Base-by-base conservation (phyloP, 2,888 invertebrate species). In the Oscheius onirici region DNA sequence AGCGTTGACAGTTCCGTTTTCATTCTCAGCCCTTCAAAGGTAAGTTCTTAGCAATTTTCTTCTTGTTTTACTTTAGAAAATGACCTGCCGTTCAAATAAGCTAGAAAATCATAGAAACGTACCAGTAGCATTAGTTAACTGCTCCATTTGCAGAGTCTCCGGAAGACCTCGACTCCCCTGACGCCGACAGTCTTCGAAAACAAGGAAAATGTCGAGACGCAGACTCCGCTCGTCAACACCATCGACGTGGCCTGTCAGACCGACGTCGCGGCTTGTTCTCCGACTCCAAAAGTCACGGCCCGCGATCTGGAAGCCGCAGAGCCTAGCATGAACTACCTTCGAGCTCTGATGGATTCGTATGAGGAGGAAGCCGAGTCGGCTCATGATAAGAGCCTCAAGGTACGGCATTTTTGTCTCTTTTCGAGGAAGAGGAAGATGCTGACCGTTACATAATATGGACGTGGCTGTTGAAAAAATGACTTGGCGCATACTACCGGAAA, bases 1-100 rank as follows among this genome's bases (percentile, higher is more conserved):
- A 63, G 63, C 46, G 49, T 49, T 17, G 63, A 63, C 28, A 63
- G 26, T n/a, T 26, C 49, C 15, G n/a, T 28, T 28, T 22, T 49
- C 34, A 28, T 13, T 46, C 6, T 49, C 17, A 63, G 63, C 17
- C 46, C 49, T 28, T 49, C 49, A 10, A 63, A 63, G 28, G 63
- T 63, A 6, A 34, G 61, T 24, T 49, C 15, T 43, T 60, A 20
- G 10, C 10, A 51, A 51, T 24, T 3, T 51, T 20, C 20, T 51
- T 15, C 10, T 20, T 20, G 8, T 20, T 20, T 17, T 20, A 13
- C 5, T 46, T 43, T 43, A 43, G 43, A 43, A 20, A 13, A 46
- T 8, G 20, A 46, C 46, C 15, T 13, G 20, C 20, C 46, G 13
- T 5, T 46, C 46, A 13, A 46, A 8, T 46, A 8, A 17, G 20